phyloP scores from a whole-genome alignment of 2,888 invertebrate genomes.

The Branchipolynoe longqiensis region DNA sequence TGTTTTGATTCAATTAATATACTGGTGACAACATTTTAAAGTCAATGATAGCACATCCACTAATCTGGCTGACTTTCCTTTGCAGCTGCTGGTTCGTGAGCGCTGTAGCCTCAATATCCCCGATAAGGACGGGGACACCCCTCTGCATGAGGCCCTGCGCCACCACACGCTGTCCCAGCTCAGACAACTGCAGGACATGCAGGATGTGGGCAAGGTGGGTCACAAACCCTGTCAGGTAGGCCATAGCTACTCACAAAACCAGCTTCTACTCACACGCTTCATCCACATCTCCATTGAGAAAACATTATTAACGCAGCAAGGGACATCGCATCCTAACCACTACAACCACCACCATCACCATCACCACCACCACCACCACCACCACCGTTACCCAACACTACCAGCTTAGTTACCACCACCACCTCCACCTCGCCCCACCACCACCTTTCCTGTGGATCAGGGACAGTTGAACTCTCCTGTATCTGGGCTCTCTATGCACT shows the following conservation, averaged over 20 bases:
- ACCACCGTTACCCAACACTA: too few relatives aligned
- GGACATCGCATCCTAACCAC: too few relatives aligned
- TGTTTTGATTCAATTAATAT: too few relatives aligned
- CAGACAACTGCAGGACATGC: conserved; percentile 96
- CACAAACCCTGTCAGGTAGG: conserved; percentile 47
- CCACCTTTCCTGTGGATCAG: too few relatives aligned
- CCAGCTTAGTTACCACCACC: too few relatives aligned
- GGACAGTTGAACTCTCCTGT: too few relatives aligned
- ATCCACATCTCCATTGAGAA: not conserved
- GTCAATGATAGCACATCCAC: too few relatives aligned
- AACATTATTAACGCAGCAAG: too few relatives aligned
- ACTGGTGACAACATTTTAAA: too few relatives aligned
- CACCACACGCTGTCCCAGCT: conserved; percentile 98
- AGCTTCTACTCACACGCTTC: conserved; percentile 4
- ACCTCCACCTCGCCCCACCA: too few relatives aligned
- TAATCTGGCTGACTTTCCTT: conserved; percentile 31
- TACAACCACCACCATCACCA: conserved; percentile 10
- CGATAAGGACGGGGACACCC: conserved; percentile 97
- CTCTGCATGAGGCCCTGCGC: conserved; percentile 92
- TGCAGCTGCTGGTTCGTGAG: conserved; percentile 92
- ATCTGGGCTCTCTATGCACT: too few relatives aligned
- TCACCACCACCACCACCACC: not conserved
- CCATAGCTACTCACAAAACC: conserved; percentile 22
- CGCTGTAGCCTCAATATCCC: conserved; percentile 96
- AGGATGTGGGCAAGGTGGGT: conserved; percentile 81